Percentiles rank a stretch among this genome's conserved stretches.
Evolutionary conservation across 1,140 invertebrate species (phyloP).

Genomic region (Oedothorax gibbosus): DNA sequence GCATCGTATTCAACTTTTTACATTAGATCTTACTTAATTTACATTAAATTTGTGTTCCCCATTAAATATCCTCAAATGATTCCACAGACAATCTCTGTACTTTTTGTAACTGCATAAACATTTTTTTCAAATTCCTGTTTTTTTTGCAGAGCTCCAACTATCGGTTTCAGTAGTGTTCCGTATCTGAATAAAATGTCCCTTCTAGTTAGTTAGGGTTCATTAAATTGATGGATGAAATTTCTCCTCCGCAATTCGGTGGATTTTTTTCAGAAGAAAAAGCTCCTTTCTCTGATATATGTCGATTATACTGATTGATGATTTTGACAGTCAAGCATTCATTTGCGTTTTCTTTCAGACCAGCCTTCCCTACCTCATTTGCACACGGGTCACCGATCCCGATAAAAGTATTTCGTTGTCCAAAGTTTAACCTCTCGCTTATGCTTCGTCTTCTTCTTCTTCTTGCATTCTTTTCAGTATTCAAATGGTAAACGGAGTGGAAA

Average conservation of each 20-base stretch:
- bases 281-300: constrained; percentile 47
- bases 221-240: constrained; percentile 50
- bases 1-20: too few species aligned
- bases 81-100: too few species aligned
- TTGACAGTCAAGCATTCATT: constrained; percentile 51
- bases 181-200: neutral
- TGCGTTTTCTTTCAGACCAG: constrained; percentile 38
- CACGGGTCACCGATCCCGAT: constrained; percentile 50
- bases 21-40: too few species aligned
- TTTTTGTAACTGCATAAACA: too few species aligned
- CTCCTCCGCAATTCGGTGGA: constrained; percentile 36
- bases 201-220: constrained; percentile 40
- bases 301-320: constrained; percentile 57
- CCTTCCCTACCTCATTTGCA: constrained; percentile 39
- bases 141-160: constrained; percentile 5
- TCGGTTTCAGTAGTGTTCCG: constrained; percentile 21
- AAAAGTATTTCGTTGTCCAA: constrained; percentile 55
- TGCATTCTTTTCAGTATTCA: constrained; percentile 53
- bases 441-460: too few species aligned
- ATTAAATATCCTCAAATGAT: too few species aligned
- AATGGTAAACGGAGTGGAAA: constrained; percentile 53
- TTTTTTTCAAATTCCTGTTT: too few species aligned
- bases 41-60: too few species aligned
- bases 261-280: constrained; percentile 39
- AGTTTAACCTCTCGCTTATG: constrained; percentile 55